Evolutionary conservation across 2,888 invertebrate species (phyloP), one percentile per base, ranked within the genome.

Genomic region (Caenorhabditis sp.): DNA sequence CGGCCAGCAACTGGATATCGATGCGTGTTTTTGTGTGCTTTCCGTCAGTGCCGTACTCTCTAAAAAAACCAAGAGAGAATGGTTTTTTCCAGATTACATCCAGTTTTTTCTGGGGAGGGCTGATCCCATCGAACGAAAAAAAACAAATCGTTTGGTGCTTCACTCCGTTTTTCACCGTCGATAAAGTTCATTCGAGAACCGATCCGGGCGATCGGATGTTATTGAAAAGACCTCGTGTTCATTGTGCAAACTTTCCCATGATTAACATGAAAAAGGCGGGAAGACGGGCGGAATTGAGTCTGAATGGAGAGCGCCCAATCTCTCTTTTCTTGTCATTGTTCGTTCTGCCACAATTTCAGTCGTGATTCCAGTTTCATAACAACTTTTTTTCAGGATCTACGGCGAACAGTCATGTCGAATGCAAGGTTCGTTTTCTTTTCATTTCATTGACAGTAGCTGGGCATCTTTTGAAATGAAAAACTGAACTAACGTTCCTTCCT

Each of bases 311-410:
- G 7, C 20, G 32, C 22, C 17, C 41, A 30, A 43, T 59, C 53
- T 52, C 26, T 27, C 9, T n/a, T 59, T 26, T 2, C 22, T 35
- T 26, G 24, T 15, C 32, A 39, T 59, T 59, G 48, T 52, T 52
- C 26, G 15, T 6, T 45, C 20, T 45, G 13, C 20, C 20, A 45
- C 20, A 20, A n/a, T n/a, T n/a, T n/a, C n/a, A n/a, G n/a, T n/a
- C n/a, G n/a, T n/a, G n/a, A n/a, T n/a, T 41, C 11, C 0, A 13
- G n/a, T 55, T 27, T 39, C 15, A 17, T 3, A 17, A 15, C 26
- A 11, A n/a, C n/a, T 41, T 11, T 46, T 50, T 76, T 75, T 58
- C 70, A 76, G 76, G 76, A 76, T 53, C 70, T 76, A 56, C 76
- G 76, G 15, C 66, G 70, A 27, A 56, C 55, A 58, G 63, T 76